These are phyloP conservation scores for Heterochromis multidens DNA, from an alignment of 2,113 vertebrate genomes.

Conservation along the genomic window DNA sequence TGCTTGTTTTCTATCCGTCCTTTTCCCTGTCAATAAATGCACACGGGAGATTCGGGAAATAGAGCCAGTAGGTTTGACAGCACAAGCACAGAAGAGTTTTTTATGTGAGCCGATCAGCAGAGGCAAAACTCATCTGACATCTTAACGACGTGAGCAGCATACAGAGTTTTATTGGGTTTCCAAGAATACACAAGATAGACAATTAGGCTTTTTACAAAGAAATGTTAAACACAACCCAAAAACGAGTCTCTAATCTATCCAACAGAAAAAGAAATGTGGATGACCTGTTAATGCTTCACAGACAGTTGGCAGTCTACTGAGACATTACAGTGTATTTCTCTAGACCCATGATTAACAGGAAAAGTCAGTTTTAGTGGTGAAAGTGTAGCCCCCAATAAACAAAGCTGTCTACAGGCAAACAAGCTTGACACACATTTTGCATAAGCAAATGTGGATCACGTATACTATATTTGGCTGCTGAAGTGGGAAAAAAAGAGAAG, in stretches of 20 bases:
- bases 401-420: conserved; percentile 26
- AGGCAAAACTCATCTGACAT: conserved; percentile 11
- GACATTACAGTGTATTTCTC: not conserved
- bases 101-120: not conserved
- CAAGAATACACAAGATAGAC: not conserved
- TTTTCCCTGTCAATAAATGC: conserved; percentile 26
- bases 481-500: not conserved
- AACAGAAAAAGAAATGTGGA: not conserved
- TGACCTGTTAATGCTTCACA: not conserved
- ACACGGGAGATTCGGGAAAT: not conserved
- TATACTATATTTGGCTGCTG: conserved; percentile 4
- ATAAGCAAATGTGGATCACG: conserved; percentile 19
- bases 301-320: not conserved
- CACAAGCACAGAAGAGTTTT: not conserved
- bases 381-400: not conserved
- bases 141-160: not conserved
- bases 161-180: not conserved
- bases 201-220: not conserved
- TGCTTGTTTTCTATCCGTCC: conserved; percentile 17
- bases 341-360: conserved; percentile 1
- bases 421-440: conserved; percentile 23
- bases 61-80: conserved; percentile 6
- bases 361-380: conserved; percentile 10
- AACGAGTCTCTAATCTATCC: not conserved
- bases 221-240: not conserved